Conservation (phyloP, 2,113 vertebrate genomes). For the Poicephalus gulielmi region DNA sequence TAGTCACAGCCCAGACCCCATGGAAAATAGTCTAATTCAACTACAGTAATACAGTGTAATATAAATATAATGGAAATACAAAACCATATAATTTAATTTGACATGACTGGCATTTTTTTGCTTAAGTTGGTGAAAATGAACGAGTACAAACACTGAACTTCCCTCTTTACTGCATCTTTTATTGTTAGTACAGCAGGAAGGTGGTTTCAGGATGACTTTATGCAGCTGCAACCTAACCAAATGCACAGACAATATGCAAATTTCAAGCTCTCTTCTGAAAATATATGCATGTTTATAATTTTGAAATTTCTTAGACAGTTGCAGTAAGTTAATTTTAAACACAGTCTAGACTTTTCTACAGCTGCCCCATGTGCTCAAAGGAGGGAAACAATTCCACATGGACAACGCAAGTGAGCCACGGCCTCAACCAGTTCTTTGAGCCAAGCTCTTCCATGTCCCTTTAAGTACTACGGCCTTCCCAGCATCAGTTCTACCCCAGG, state of each 20-base stretch:
- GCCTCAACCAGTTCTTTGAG: background rate
- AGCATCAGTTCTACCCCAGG: rapidly evolving
- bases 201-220: background rate
- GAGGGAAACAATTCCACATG: rapidly evolving
- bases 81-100: constrained; percentile 54
- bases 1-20: constrained; percentile 33
- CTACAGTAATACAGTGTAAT: constrained; percentile 34
- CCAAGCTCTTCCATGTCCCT: too few species aligned
- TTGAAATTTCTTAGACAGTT: background rate
- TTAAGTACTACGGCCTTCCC: background rate
- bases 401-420: rapidly evolving
- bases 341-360: background rate
- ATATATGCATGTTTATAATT: background rate
- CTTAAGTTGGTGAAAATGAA: background rate
- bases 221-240: background rate
- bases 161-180: background rate
- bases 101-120: constrained; percentile 38
- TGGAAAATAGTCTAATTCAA: constrained; percentile 54
- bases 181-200: background rate
- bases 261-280: background rate
- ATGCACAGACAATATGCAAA: background rate
- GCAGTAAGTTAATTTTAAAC: background rate
- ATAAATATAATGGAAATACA: constrained; percentile 60
- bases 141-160: background rate
- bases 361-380: rapidly evolving